These are phyloP conservation scores for Pseudeuparius sepicola DNA, from an alignment of 2,888 invertebrate species.

Conservation along the genomic window DNA sequence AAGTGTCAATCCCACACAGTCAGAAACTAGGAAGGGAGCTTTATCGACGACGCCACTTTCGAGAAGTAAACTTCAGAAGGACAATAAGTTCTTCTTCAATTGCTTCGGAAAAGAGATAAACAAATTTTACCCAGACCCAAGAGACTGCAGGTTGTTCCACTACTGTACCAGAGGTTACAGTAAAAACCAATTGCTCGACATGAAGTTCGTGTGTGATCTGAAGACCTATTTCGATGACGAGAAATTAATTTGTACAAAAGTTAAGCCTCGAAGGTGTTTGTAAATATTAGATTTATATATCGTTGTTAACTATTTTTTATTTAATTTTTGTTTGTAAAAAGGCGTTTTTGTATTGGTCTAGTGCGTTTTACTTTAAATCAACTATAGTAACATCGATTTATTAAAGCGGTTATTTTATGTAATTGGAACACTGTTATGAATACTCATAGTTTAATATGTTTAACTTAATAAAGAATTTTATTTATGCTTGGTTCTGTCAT, in stretches of 20 bases:
- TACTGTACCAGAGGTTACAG: slow-evolving; percentile 51
- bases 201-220: slow-evolving; percentile 50
- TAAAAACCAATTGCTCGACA: slow-evolving; percentile 45
- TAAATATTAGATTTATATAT: slow-evolving; percentile 25
- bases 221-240: slow-evolving; percentile 46
- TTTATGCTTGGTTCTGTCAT: too few species aligned
- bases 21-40: slow-evolving; percentile 27
- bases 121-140: slow-evolving; percentile 47
- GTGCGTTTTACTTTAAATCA: too few species aligned
- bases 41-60: slow-evolving; percentile 35
- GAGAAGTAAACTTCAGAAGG: slow-evolving; percentile 16
- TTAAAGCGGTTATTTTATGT: too few species aligned
- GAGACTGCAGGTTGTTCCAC: slow-evolving; percentile 50
- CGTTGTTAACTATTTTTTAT: slow-evolving; percentile 1
- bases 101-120: slow-evolving; percentile 46
- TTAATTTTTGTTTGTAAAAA: neutral
- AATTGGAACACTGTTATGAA: slow-evolving; percentile 30
- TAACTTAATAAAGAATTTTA: slow-evolving; percentile 28
- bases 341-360: neutral
- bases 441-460: slow-evolving; percentile 34
- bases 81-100: slow-evolving; percentile 39
- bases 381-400: too few species aligned
- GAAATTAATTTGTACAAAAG: slow-evolving; percentile 42
- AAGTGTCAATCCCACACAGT: slow-evolving; percentile 36
- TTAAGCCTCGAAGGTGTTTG: slow-evolving; percentile 36